Evolutionary conservation across 2,113 vertebrate genomes (phyloP).

Genomic region (Miniopterus natalensis): DNA sequence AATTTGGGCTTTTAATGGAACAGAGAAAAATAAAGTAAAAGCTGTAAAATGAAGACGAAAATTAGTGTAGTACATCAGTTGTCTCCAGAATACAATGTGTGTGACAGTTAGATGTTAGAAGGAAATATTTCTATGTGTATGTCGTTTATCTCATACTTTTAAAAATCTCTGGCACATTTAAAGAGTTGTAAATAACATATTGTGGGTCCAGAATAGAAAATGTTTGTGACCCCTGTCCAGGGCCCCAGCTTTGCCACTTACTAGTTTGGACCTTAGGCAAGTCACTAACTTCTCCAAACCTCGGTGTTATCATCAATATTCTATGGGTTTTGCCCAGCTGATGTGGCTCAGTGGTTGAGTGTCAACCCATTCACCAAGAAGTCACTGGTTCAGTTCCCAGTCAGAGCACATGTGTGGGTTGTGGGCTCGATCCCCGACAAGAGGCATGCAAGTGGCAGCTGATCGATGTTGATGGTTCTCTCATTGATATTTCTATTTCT

Average conservation of each 20-base stretch:
- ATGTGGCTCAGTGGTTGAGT: no score
- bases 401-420: no score
- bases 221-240: not conserved
- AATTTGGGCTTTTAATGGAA: not conserved
- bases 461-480: no score
- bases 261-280: not conserved
- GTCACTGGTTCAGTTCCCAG: no score
- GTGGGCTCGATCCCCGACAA: no score
- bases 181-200: not conserved
- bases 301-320: not conserved
- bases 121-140: not conserved
- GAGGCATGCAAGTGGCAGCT: no score
- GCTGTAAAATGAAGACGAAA: not conserved
- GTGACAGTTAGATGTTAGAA: not conserved
- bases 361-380: no score
- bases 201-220: not conserved
- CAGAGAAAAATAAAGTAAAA: constrained; percentile 39
- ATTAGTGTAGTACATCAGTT: not conserved
- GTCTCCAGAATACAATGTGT: not conserved
- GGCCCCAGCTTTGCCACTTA: not conserved
- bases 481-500: no score
- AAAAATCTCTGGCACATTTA: not conserved
- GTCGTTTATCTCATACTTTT: not conserved
- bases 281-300: not conserved
- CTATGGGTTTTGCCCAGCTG: not conserved